Evolutionary conservation across 2,888 invertebrate species (phyloP), one percentile per base, ranked within the genome.

Genomic region (Apomyelois bistriatella): DNA sequence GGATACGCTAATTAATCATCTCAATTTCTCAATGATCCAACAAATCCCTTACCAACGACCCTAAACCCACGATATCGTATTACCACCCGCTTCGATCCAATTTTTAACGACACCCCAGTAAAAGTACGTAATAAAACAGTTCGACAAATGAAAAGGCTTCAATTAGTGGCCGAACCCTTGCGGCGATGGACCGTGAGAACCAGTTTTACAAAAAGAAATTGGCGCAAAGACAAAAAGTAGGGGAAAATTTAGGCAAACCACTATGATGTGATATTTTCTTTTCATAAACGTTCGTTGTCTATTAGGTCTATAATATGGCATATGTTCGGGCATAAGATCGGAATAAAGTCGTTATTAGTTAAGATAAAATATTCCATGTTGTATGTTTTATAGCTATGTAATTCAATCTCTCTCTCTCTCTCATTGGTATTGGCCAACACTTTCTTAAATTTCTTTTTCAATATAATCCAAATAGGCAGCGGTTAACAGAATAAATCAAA

Each of bases 141-240:
- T 74, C 64, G 72, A 64, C 76, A 74, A 83, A 81, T 82, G 79
- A 79, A 84, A 85, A 84, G 81, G 68, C 66, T 72, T 66, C 76
- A 77, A 84, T 85, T 87, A 87, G 87, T 85, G 85, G 82, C 65
- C 57, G 65, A 70, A 68, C 73, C 75, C 72, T 72, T 64, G 72
- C 62, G 67, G 66, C 66, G 63, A 59, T 65, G 48, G 64, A 65
- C 70, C 82, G 83, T 82, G 84, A 77, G 79, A 84, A 80, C 65
- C 55, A 38, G 51, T 28, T 9, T 22, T 3, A 32, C 46, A 46
- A 32, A 46, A 10, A 16, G 43, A 48, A n/a, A 35, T 47, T 35
- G 47, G 41, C 36, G 17, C 32, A 22, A 47, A 35, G 42, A 36
- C 42, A 41, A 51, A n/a, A 38, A 40, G 52, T 15, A 15, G 32